A percentile compares a stretch with the other conserved stretches of the same genome.
Evolutionary conservation across 1,140 invertebrate genomes (phyloP).

Genomic region (Arctopsyche grandis): DNA sequence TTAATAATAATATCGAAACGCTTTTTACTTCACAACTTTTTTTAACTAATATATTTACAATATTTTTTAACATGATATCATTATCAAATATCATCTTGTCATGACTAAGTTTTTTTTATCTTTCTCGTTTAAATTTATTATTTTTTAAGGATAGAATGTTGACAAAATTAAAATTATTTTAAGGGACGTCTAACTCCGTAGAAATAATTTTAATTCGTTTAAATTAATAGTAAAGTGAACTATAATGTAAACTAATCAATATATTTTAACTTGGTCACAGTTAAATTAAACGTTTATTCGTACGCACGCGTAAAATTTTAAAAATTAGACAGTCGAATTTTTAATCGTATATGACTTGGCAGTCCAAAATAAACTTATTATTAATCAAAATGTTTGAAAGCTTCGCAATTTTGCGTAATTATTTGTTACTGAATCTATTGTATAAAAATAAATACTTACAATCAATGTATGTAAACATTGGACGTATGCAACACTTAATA

Average conservation of each 20-base stretch:
- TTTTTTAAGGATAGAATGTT: not conserved
- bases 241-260: conserved; percentile 17
- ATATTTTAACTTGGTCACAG: conserved; percentile 23
- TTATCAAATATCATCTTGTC: conserved; percentile 11
- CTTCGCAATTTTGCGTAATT: too few relatives aligned
- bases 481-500: too few relatives aligned
- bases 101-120: not conserved
- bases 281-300: conserved; percentile 21
- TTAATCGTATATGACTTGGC: too few relatives aligned
- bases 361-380: too few relatives aligned
- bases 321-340: conserved; percentile 15
- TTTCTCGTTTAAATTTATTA: not conserved
- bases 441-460: too few relatives aligned
- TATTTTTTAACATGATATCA: not conserved
- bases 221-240: conserved; percentile 23
- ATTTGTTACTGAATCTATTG: too few relatives aligned
- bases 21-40: not conserved
- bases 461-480: too few relatives aligned
- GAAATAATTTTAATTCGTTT: conserved; percentile 20
- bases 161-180: conserved; percentile 26
- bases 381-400: too few relatives aligned
- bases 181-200: not conserved
- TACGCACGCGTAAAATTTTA: not conserved
- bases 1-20: not conserved
- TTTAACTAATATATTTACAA: conserved; percentile 24